A percentile compares a stretch with the other conserved stretches of the same genome.
Conservation (phyloP, 2,113 vertebrate species). For the Sander lucioperca region DNA sequence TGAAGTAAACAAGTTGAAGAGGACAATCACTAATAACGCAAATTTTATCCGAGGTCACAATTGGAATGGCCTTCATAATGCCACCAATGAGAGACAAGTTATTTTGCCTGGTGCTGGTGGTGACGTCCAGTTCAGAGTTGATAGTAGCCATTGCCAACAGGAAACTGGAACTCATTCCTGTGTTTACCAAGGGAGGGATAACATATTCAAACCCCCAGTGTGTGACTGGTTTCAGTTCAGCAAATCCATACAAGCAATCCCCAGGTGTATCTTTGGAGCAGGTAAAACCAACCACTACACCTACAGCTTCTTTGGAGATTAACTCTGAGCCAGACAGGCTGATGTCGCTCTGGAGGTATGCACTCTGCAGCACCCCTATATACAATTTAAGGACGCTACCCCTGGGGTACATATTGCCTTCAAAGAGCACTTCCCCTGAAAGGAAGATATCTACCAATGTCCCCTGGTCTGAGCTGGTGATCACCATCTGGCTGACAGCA, state of each 20-base stretch:
- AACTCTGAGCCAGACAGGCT: constrained; percentile 54
- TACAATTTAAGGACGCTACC: constrained; percentile 32
- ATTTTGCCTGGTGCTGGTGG: background rate
- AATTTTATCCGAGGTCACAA: constrained; percentile 45
- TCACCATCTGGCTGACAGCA: constrained; percentile 44
- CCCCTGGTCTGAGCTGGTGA: constrained; percentile 36
- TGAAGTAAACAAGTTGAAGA: constrained; percentile 53
- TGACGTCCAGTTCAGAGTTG: constrained; percentile 20
- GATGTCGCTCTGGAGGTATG: constrained; percentile 45
- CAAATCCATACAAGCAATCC: constrained; percentile 33
- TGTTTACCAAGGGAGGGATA: constrained; percentile 46
- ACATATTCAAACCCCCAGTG: constrained; percentile 48
- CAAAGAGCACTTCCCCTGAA: constrained; percentile 32
- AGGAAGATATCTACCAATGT: constrained; percentile 40
- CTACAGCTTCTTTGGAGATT: constrained; percentile 39
- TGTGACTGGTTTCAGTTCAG: constrained; percentile 42
- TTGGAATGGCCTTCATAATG: constrained; percentile 27
- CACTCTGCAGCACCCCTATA: constrained; percentile 34
- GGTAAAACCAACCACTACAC: constrained; percentile 48
- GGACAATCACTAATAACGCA: constrained; percentile 23
- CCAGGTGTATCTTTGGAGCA: constrained; percentile 17
- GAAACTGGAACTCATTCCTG: constrained; percentile 29
- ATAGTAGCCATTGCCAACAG: constrained; percentile 42
- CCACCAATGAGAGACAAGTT: constrained; percentile 23
- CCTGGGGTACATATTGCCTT: constrained; percentile 18